Percentiles rank a stretch among this genome's conserved stretches.
phyloP scores from a whole-genome alignment of 2,113 vertebrate genomes.

The Tetraodon nigroviridis region DNA sequence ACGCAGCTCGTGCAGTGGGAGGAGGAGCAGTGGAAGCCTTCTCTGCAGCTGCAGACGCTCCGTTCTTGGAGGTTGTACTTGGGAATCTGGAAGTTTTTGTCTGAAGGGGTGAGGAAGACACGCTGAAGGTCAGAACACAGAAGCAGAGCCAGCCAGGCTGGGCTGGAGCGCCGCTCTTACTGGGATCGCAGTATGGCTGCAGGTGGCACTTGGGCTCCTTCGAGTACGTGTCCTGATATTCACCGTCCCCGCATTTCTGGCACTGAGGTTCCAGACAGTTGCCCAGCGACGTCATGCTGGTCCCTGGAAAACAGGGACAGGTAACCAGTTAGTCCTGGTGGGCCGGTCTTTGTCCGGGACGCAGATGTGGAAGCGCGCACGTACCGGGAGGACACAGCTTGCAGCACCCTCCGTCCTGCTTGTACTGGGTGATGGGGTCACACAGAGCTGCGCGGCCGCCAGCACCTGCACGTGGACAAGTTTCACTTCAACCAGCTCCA shows the following conservation, averaged over 20 bases:
- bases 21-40: slow-evolving; percentile 59
- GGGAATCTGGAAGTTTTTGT: slow-evolving; percentile 36
- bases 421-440: slow-evolving; percentile 54
- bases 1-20: slow-evolving; percentile 36
- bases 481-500: too few species aligned
- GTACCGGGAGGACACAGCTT: slow-evolving; percentile 64
- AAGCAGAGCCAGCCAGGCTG: not conserved
- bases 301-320: slow-evolving; percentile 35
- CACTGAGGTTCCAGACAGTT: slow-evolving; percentile 46
- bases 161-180: slow-evolving; percentile 48
- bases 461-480: slow-evolving; percentile 25
- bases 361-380: not conserved
- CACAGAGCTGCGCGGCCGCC: slow-evolving; percentile 21
- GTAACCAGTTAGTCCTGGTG: too few species aligned
- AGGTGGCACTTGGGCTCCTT: fast-evolving
- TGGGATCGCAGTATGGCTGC: slow-evolving; percentile 67
- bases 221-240: slow-evolving; percentile 59
- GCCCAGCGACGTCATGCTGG: fast-evolving
- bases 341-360: too few species aligned
- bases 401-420: slow-evolving; percentile 39
- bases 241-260: not conserved
- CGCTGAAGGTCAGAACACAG: not conserved
- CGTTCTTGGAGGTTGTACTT: fast-evolving
- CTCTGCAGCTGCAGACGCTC: slow-evolving; percentile 40
- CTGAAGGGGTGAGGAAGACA: slow-evolving; percentile 37